These are phyloP conservation scores for Rhineura floridana DNA, from an alignment of 2,113 vertebrate genomes.

Conservation along the genomic window DNA sequence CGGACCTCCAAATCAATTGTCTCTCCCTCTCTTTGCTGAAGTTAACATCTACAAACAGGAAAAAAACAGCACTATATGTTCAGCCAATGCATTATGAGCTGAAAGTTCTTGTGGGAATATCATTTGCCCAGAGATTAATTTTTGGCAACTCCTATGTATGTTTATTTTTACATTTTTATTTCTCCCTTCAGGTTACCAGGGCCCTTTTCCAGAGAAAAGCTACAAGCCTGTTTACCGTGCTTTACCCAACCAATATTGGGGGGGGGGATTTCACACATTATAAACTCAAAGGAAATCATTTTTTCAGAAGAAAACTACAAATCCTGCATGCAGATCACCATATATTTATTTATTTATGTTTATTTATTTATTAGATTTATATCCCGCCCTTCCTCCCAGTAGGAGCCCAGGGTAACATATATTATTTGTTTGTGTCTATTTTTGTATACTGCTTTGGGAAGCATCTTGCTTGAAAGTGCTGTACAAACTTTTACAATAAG, in stretches of 20 bases:
- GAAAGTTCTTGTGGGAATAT: not conserved
- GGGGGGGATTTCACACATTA: not conserved
- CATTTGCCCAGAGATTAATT: not conserved
- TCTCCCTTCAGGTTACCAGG: too few relatives aligned
- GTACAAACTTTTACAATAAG: too few relatives aligned
- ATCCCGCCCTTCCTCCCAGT: too few relatives aligned
- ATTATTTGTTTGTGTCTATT: too few relatives aligned
- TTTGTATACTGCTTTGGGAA: too few relatives aligned
- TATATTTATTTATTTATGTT: too few relatives aligned
- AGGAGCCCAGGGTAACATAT: too few relatives aligned
- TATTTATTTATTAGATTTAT: too few relatives aligned
- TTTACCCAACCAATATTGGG: not conserved
- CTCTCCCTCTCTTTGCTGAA: not conserved
- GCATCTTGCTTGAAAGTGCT: too few relatives aligned
- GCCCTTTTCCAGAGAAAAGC: not conserved
- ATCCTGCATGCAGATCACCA: not conserved
- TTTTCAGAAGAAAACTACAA: not conserved
- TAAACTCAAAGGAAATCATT: not conserved
- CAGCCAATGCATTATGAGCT: not conserved
- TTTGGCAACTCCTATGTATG: too few relatives aligned
- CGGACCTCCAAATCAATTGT: not conserved
- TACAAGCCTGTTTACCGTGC: not conserved
- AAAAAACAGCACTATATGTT: not conserved
- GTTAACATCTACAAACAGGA: not conserved
- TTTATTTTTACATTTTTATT: not conserved